Base-by-base conservation (phyloP, 1,140 invertebrate genomes). In the Leptinotarsa lineolata region DNA sequence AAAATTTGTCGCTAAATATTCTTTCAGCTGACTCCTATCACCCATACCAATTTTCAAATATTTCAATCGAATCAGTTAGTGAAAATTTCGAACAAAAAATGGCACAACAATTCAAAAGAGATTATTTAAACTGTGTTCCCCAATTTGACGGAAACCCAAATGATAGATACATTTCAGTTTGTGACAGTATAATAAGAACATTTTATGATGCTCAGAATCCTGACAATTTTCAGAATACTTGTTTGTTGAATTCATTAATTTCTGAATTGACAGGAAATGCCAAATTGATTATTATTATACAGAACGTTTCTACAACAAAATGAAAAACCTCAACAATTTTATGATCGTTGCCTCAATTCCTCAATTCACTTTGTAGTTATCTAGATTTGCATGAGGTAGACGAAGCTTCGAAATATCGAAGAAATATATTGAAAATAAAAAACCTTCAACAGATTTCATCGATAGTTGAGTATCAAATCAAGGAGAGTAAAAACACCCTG, bases 401-500 rank as follows among this genome's bases (percentile, higher is more conserved):
- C 13, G 45, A 46, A 46, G 13, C 5, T 46, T 46, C 45, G 45
- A 46, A 46, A 46, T 46, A 6, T 46, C 13, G 45, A 46, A 46
- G 45, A 46, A 13, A 13, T 6, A 46, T 46, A 5, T 46, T 46
- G 5, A 46, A 6, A 46, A 13, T 46, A 46, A 46, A n/a, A n/a
- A n/a, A n/a, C n/a, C n/a, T n/a, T n/a, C n/a, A n/a, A n/a, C n/a
- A n/a, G 68, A 70, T 61, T 70, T 30, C 18, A 22, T 70, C 64
- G 59, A 70, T 70, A 24, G 48, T 61, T 46, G 60, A 44, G 24
- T 60, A 15, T 60, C 60, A n/a, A 48, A 60, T 44, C 20, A 70
- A n/a, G 59, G 68, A 22, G 54, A 70, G 80, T 72, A 80, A 82
- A 76, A 83, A 83, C 30, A 86, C 84, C 68, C 61, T 86, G 8